These are phyloP conservation scores for Drosophila anomalata DNA, from an alignment of 2,888 invertebrate species.

Conservation along the genomic window DNA sequence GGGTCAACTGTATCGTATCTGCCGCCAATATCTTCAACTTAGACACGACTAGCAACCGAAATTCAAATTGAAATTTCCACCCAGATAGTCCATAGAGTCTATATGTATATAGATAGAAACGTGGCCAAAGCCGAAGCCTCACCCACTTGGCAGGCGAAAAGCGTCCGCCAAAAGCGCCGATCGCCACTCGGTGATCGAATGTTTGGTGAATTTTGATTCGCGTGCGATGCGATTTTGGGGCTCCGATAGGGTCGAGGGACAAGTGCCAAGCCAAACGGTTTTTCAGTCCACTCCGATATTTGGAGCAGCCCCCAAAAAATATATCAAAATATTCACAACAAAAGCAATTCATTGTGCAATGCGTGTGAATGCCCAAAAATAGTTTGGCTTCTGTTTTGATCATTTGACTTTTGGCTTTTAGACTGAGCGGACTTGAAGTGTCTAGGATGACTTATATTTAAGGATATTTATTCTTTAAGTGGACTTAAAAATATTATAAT, in stretches of 20 bases:
- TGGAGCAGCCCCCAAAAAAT: constrained; percentile 42
- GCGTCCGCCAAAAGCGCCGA: constrained; percentile 55
- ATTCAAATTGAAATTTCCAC: constrained; percentile 61
- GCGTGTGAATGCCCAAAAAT: constrained; percentile 1
- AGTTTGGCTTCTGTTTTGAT: constrained; percentile 23
- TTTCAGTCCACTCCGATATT: constrained; percentile 21
- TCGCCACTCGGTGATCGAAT: constrained; percentile 50
- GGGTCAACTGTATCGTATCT: constrained; percentile 47
- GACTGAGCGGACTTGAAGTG: neutral
- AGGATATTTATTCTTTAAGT: neutral
- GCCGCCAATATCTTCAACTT: constrained; percentile 56
- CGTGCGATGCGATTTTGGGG: constrained; percentile 61
- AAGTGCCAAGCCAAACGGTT: constrained; percentile 34
- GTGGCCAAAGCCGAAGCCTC: constrained; percentile 27
- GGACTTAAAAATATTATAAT: too few species aligned
- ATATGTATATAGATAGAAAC: constrained; percentile 10
- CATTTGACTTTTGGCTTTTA: constrained; percentile 15
- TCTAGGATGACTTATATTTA: neutral
- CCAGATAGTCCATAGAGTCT: constrained; percentile 16
- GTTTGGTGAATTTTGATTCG: constrained; percentile 68
- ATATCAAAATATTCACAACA: constrained; percentile 15
- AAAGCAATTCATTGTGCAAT: constrained; percentile 34
- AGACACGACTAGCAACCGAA: constrained; percentile 59
- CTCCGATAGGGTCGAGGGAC: constrained; percentile 48
- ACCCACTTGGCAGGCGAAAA: constrained; percentile 57